Evolutionary conservation across 2,113 vertebrate species (phyloP), one percentile per base, ranked within the genome.

Genomic region (Conger conger): DNA sequence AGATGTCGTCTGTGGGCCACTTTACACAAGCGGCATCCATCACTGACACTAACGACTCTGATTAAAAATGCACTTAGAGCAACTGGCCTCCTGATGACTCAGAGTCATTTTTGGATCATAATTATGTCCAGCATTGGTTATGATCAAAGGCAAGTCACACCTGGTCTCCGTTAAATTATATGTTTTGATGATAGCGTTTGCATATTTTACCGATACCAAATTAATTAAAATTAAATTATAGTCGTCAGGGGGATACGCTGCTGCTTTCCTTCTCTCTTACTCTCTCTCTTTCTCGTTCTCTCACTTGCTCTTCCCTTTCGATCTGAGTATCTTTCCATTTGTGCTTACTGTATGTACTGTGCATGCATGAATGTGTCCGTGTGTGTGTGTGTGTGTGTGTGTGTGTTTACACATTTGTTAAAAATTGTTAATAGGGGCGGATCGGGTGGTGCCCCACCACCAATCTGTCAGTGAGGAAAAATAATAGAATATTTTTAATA

Each of bases 1-100:
- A 85, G 88, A 82, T 80, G 86, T 87, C 90, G 85, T 93, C 91
- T 86, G 88, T 87, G 86, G 20, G 85, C 87, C 86, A 88, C 89
- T 88, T 89, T 91, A 90, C 92, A 91, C 91, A 90, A 93, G 91
- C 80, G 90, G 91, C 91, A 91, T 95, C 93, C 90, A 92, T 95
- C 93, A 94, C 91, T 91, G 93, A 93, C 92, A 94, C 93, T 94
- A 94, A 95, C 93, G 93, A 93, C 92, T 94, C 92, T 94, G 93
- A 95, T 95, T 95, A 95, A 95, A 95, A 95, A 94, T 94, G 94
- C 93, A 94, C 94, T 94, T 93, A 94, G 92, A 93, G 92, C 91
- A 91, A 92, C 90, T 92, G 82, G 90, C 92, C 93, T 92, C 92
- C 92, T 86, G 92, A 91, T 94, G 91, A 91, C 89, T 91, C 89